Base-by-base conservation (phyloP, 53 echinoderm and acorn worm genomes). In the Crossaster papposus region DNA sequence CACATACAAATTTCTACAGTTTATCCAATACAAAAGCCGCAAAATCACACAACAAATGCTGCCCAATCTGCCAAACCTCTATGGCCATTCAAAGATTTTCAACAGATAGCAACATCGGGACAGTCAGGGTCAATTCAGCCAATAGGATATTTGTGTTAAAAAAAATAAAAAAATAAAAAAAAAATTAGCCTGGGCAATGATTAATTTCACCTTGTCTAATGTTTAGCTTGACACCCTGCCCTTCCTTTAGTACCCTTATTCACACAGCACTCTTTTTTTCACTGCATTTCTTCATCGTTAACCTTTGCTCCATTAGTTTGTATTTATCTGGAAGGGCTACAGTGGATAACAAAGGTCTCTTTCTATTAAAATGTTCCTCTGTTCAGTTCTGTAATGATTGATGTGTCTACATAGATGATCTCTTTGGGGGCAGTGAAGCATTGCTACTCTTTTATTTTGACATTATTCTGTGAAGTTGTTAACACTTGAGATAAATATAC, bases 151-250 rank as follows among this genome's bases (percentile, higher is more conserved):
- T 13, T 15, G 23, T 22, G 64, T 18, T 3, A 64, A 64, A 64
- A n/a, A n/a, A n/a, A n/a, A 26, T 7, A 68, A 68, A 26, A 28
- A 23, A 68, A 18, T 14, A 23, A 36, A 70, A 23, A 82, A 36
- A 23, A 44, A 32, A 15, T 82, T 44, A 65, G 65, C 20, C 68
- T 44, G 38, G 82, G 30, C 70, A 82, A 82, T 82, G 82, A 82
- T 82, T 82, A 82, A 82, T 82, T 68, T 36, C 18, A 68, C 24
- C 82, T 82, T 82, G 68, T 26, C 68, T 68, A 82, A 82, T n/a
- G 68, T 68, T 65, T 38, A 50, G 64, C 2, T 35, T 82, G 64
- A 65, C 82, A 82, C 68, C 24, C 31, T 4, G 65, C 26, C 36
- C 22, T 26, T 10, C 65, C 30, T 65, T 81, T 68, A 32, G 38